Base-by-base conservation (phyloP, 2,797 vertebrate species). In the Thunnus albacares region DNA sequence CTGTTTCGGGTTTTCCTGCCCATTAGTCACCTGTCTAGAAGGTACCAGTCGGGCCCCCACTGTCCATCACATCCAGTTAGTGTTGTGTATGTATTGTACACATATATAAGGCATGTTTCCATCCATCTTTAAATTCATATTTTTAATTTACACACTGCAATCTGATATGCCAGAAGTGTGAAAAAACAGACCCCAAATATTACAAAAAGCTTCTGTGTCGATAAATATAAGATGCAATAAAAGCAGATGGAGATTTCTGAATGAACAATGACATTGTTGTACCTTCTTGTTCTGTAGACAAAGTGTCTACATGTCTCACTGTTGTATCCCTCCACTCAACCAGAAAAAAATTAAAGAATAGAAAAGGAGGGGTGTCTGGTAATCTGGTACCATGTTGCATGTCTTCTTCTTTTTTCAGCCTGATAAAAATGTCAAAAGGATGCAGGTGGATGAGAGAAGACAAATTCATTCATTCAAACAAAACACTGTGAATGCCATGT, bases 11-110 rank as follows among this genome's bases (percentile, higher is more conserved):
- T 45, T 17, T 15, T 52, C 24, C 11, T 59, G 49, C 8, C 13
- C 49, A 56, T 66, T 75, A 5, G 35, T 79, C 30, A 71, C 71
- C 71, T 53, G 59, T 45, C 58, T 58, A 73, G 57, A 51, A 63
- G 51, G 43, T 17, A 10, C 20, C 66, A 59, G 20, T 9, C 18
- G 26, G 9, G 11, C 63, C 22, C 33, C 41, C 14, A 1, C 20
- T 35, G 51, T 79, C 35, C 57, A 22, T 58, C 61, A 66, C 47
- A 20, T 53, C 52, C 43, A 64, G 15, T 47, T 30, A 30, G 4
- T 28, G 20, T 15, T 57, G 22, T 49, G 22, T 15, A 3, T 43
- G 5, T 73, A 28, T 7, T 17, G 4, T 52, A 26, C 1, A 11
- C 2, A 15, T 47, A 53, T 4, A 53, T 4, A 18, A 60, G 1